Evolutionary conservation across 2,113 vertebrate genomes (phyloP), one percentile per base, ranked within the genome.

Genomic region (Scatophagus argus): DNA sequence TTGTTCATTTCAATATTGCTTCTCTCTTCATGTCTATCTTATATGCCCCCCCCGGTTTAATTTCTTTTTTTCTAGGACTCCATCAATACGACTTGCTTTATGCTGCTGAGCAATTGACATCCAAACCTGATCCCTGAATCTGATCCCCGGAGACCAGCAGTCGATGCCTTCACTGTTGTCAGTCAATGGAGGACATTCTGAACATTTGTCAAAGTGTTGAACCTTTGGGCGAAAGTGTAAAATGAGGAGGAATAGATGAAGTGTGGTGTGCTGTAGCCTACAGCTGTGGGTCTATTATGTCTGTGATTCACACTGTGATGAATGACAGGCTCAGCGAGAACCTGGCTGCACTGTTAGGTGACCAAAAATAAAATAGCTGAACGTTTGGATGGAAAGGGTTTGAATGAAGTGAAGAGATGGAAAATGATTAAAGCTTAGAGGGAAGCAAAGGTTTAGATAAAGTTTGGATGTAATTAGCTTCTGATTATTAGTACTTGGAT

Each of bases 1-100:
- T 46, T 29, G 17, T 79, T 76, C 63, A n/a, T 79, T 77, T 80
- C 12, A 51, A 41, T 67, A 71, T 69, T 76, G 63, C 79, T 70
- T 59, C 54, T 52, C 74, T 19, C 77, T 11, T 29, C 58, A 59
- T 74, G 34, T 67, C 60, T 58, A 19, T 78, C 44, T 79, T 1
- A 0, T 23, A n/a, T 34, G 52, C 16, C 3, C 25, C 17, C 46
- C 21, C 29, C 36, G 7, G 17, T 84, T 70, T 77, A 79, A 79
- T 76, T 36, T 11, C 16, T 38, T 32, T 44, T 44, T 58, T 29
- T 34, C 32, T 46, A 29, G 58, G 36, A 74, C 54, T 70, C 56
- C 32, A 36, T 77, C 83, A 78, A 66, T 55, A 3, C 47, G 47
- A 13, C 74, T 77, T 38, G 12, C 72, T 64, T 63, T 7, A 1